Evolutionary conservation across 1,140 invertebrate species (phyloP).

Genomic region (Drosophila ficusphila): DNA sequence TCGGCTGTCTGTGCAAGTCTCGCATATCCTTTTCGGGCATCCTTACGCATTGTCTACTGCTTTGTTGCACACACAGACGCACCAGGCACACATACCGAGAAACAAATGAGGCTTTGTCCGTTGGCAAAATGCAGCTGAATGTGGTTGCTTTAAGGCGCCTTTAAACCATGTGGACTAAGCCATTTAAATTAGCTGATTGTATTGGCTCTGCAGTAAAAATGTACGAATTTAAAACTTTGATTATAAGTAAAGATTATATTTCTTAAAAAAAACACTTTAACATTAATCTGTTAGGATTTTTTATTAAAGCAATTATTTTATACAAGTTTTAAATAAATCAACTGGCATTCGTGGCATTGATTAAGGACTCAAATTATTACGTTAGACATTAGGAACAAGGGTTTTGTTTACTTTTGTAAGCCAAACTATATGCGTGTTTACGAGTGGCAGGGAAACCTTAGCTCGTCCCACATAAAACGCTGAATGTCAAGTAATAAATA

Average conservation of each 20-base stretch:
- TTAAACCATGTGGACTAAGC: conserved; percentile 38
- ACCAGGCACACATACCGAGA: conserved; percentile 17
- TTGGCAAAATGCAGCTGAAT: conserved; percentile 34
- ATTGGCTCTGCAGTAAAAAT: background rate
- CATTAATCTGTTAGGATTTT: too few species aligned
- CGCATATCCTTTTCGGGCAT: conserved; percentile 74
- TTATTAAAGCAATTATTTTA: background rate
- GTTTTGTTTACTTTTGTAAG: conserved; percentile 44
- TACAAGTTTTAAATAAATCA: conserved; percentile 12
- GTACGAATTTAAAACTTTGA: too few species aligned
- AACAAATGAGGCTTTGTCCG: conserved; percentile 52
- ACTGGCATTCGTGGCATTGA: conserved; percentile 2
- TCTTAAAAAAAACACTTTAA: too few species aligned
- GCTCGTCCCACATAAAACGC: conserved; percentile 13
- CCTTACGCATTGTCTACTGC: conserved; percentile 80
- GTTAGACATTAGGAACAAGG: background rate
- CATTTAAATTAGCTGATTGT: conserved; percentile 20
- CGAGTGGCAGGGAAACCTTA: background rate
- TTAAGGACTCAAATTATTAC: background rate
- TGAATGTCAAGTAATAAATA: conserved; percentile 65
- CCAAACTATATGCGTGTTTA: conserved; percentile 64
- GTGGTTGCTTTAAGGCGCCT: conserved; percentile 45
- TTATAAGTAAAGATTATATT: too few species aligned
- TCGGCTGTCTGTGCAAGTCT: conserved; percentile 67
- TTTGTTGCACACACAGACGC: conserved; percentile 60